Base-by-base conservation (phyloP, 2,888 invertebrate species). In the Emmelina monodactyla region DNA sequence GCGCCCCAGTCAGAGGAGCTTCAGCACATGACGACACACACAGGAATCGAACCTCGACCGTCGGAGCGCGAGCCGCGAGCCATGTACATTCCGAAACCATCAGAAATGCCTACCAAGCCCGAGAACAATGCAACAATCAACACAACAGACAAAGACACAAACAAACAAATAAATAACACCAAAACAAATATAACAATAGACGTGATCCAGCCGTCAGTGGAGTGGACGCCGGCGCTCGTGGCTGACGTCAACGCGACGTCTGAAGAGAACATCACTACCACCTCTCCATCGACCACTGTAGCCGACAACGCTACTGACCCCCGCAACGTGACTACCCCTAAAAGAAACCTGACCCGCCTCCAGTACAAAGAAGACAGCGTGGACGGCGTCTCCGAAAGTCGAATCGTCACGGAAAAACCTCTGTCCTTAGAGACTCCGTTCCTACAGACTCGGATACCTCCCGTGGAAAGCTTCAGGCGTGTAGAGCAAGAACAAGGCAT, bases 341-440 rank as follows among this genome's bases (percentile, higher is more conserved):
- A 60, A 37, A 56, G 65, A 2, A 78, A 78, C 43, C 43, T 70
- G 29, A 76, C 75, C 7, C 54, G 61, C 40, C 65, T 62, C 2
- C 65, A 57, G 13, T 55, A 72, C 0, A 71, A 72, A 52, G 71
- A 67, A 5, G 71, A 63, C n/a, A 45, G 53, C 0, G 42, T 61
- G 10, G 66, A 64, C 30, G 62, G 62, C 1, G 56, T 59, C 0
- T 58, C 72, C 0, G 76, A 76, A 35, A 78, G 75, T 44, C 53
- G 66, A 16, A 78, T 75, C 34, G 73, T 76, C 13, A 76, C 79
- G 0, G 78, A 78, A 35, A 78, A 76, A 38, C 76, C 79, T 0
- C 35, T 78, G 22, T 78, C 79, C 0, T 49, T 78, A 4, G 79
- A 78, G 47, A 76, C 79, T 3, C 58, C 70, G n/a, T 68, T 62